These are phyloP conservation scores for Cerceris rybyensis DNA, from an alignment of 2,888 invertebrate species.

Conservation along the genomic window DNA sequence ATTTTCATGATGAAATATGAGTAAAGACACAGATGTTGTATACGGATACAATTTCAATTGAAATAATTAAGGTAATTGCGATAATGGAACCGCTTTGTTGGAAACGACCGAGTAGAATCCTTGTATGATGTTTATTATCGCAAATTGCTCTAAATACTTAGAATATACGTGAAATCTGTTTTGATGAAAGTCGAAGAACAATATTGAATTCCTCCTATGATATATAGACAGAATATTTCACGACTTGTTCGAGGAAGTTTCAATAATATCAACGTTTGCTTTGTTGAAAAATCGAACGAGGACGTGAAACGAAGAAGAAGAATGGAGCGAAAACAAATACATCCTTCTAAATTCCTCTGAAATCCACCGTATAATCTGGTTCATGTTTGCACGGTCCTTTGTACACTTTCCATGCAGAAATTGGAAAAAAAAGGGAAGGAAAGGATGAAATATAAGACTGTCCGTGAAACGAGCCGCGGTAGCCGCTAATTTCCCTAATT, in stretches of 20 bases:
- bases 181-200: not conserved
- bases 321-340: slow-evolving; percentile 22
- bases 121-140: not conserved
- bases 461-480: slow-evolving; percentile 45
- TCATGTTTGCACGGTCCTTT: slow-evolving; percentile 4
- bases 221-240: slow-evolving; percentile 8
- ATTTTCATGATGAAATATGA: not conserved
- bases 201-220: not conserved
- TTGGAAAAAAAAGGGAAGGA: slow-evolving; percentile 12
- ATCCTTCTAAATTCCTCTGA: slow-evolving; percentile 44
- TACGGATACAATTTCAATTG: not conserved
- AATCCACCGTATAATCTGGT: slow-evolving; percentile 34
- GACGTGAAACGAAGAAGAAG: not conserved
- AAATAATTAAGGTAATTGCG: slow-evolving; percentile 13
- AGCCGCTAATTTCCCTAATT: slow-evolving; percentile 76
- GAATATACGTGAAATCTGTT: not conserved
- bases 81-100: not conserved
- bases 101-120: not conserved
- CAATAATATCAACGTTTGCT: not conserved
- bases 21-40: not conserved
- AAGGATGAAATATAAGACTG: slow-evolving; percentile 51
- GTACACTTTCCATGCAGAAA: slow-evolving; percentile 9
- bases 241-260: not conserved
- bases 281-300: too few species aligned
- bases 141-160: not conserved